Evolutionary conservation across 2,888 invertebrate species (phyloP), one percentile per base, ranked within the genome.

Genomic region (Amblyjoppa proteus): DNA sequence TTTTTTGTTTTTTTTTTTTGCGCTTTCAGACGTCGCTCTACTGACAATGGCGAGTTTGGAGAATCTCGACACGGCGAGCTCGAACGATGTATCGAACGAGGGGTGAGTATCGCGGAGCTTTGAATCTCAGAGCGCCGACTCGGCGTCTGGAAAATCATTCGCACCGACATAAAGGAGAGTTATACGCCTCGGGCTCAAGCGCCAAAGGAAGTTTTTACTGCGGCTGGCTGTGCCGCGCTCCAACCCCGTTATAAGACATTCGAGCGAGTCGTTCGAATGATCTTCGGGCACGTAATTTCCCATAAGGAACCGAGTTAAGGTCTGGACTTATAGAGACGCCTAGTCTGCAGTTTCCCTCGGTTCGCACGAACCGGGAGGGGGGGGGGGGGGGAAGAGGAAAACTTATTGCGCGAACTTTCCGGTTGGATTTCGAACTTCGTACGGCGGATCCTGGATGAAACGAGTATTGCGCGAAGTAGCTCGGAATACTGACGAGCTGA

Each of bases 21-120:
- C 66, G 28, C 31, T 83, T 79, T 75, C 61, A 88, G 88, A 84
- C 61, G 81, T 85, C 11, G 45, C 85, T 38, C 80, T 87, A n/a
- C 69, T 88, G 38, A 83, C 86, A 34, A 49, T 84, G 49, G 81
- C 56, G 20, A 81, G 74, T 58, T 69, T 83, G 83, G 85, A 66
- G 20, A 80, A 71, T 74, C 71, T 85, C 31, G 82, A 76, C 41
- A 7, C 61, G 25, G 11, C 68, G n/a, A 69, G 45, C 53, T 68
- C 76, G 28, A 83, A 81, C 61, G 73, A 85, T 69, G 49, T 83
- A 34, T 77, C 76, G 61, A 34, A 80, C 51, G 83, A 77, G 11
- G 85, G 77, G 85, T 85, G 38, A 83, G 85, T 82, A 58, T 31
- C 7, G 28, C 7, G 31, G 64, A 64, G 6, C 34, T 64, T 64